Evolutionary conservation across 2,888 invertebrate species (phyloP), one percentile per base, ranked within the genome.

Genomic region (Hemistola chrysoprasaria): DNA sequence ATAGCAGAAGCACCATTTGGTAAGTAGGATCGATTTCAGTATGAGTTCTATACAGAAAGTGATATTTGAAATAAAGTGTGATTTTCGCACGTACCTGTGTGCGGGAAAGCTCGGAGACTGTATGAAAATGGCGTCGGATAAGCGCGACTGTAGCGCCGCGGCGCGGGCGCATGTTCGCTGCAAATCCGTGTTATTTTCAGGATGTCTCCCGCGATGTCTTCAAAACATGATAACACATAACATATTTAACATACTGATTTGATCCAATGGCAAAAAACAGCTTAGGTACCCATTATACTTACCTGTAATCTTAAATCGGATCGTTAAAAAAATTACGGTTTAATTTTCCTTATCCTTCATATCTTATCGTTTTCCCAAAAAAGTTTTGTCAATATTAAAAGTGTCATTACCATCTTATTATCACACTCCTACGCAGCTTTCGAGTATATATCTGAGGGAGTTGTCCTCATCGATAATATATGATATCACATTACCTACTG

Each of bases 151-250:
- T 53, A 82, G 85, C 77, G 75, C 75, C 75, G 67, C 81, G 74
- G 72, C 78, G 81, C 70, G 78, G 66, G 83, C 84, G 80, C 82
- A 69, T 81, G 76, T 68, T 52, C 59, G 61, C 68, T 82, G 81
- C 82, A 80, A 80, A 81, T 79, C 75, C 71, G 74, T 80, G 85
- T 87, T 88, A 88, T 88, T 88, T 59, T 88, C 88, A 88, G 88
- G 88, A 87, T 79, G 78, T 78, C 87, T 88, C 88, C 88, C 88
- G 87, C 86, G 84, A 75, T 74, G 85, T 79, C 83, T 86, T 84
- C 59, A 66, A 76, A 77, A 73, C 73, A 72, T 62, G 66, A 72
- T 66, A 63, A 60, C 67, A 66, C 65, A 60, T 64, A 51, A n/a
- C n/a, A n/a, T n/a, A n/a, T n/a, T n/a, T n/a, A 60, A 48, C 39